A percentile compares a stretch with the other conserved stretches of the same genome.
Conservation (phyloP, 2,113 vertebrate genomes). For the Acanthisitta chloris region DNA sequence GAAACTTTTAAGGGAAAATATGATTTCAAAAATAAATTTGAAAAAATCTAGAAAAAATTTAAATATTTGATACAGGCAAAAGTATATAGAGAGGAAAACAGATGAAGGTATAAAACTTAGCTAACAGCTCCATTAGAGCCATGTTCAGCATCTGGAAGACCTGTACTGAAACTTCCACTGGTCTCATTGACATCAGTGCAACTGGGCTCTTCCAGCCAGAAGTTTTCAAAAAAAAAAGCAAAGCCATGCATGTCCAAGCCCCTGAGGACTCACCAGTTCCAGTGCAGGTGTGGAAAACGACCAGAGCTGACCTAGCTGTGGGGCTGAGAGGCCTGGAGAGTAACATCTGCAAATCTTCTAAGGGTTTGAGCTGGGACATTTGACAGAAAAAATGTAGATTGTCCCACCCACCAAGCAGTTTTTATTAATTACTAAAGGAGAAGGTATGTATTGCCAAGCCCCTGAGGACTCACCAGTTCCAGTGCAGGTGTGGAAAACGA, state of each 20-base stretch:
- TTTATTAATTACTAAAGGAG: background rate
- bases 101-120: background rate
- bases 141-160: background rate
- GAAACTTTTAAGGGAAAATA: background rate
- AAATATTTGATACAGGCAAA: background rate
- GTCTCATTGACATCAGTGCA: background rate
- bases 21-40: background rate
- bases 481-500: background rate
- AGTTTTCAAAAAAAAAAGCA: background rate
- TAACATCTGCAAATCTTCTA: background rate
- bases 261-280: background rate
- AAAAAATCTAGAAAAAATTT: background rate
- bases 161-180: background rate
- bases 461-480: background rate
- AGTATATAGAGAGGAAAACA: background rate
- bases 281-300: background rate
- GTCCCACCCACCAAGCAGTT: background rate
- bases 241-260: background rate
- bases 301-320: fast-evolving
- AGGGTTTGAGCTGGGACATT: background rate
- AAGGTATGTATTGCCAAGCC: background rate
- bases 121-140: background rate
- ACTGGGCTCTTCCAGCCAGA: background rate
- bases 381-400: background rate
- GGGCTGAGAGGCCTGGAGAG: background rate